Base-by-base conservation (phyloP, 2,888 invertebrate species). In the Axea sp. region DNA sequence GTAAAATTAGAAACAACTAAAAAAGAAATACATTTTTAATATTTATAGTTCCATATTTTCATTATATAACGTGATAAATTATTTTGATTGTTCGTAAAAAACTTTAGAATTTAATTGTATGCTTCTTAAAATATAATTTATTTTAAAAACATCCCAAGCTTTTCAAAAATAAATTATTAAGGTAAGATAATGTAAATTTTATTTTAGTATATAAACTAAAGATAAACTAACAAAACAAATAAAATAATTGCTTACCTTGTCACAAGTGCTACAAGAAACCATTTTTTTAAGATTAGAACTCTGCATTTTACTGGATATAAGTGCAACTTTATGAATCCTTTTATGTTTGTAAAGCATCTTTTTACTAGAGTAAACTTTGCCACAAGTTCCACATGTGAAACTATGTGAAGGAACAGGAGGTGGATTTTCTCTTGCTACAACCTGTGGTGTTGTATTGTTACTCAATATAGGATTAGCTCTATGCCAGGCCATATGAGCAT, bases 321-420 rank as follows among this genome's bases (percentile, higher is more conserved):
- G 24, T 0, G 57, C 28, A 1, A 62, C 71, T 31, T 84, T 86
- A 53, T 87, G 87, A 0, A 91, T 89, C 76, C 90, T 91, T 65
- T 91, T 90, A 83, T 91, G 91, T 60, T 90, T 89, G 76, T 89
- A 89, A 53, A 91, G 87, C 75, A 90, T 90, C 80, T 90, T 91
- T 77, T 89, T 89, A 73, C 90, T 90, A 86, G 90, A 90, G 78
- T 90, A 91, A 77, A 89, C 90, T 81, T 91, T 91, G n/a, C 92
- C 91, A 76, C 93, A 93, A 37, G 91, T 88, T 69, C 92, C 91
- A 81, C 92, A 93, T 30, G 89, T 89, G 76, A 90, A 91, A 83
- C 84, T 60, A 11, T 41, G 30, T n/a, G 47, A 0, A 0, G 22
- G 35, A 6, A 24, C 33, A 4, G 47, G 19, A 1, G 45, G 11